Evolutionary conservation across 2,888 invertebrate species (phyloP).

Genomic region (Tetranychus piercei): DNA sequence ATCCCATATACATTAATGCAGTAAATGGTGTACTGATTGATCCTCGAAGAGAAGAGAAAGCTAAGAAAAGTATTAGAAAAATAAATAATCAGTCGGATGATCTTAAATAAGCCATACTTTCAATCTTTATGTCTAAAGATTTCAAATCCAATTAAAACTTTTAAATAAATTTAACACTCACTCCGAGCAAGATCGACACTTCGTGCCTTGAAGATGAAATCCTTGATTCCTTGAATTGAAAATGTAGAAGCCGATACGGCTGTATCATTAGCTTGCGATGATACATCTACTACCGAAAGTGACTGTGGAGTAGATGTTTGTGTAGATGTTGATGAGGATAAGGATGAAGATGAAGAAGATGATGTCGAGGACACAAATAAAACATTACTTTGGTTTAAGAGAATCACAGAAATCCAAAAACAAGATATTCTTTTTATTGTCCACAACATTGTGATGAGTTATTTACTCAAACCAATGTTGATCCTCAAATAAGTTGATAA

Average conservation of each 20-base stretch:
- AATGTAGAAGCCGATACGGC: not conserved
- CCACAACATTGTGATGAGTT: not conserved
- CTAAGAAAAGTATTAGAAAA: not conserved
- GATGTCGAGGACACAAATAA: not conserved
- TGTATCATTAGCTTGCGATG: not conserved
- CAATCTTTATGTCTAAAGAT: not conserved
- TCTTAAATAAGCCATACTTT: too few relatives aligned
- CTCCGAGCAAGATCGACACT: not conserved
- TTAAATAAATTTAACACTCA: not conserved
- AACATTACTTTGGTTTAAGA: not conserved
- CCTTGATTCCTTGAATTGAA: not conserved
- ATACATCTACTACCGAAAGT: not conserved
- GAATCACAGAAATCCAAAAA: not conserved
- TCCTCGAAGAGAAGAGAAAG: slow-evolving; percentile 19
- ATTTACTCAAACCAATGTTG: not conserved
- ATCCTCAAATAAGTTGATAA: not conserved
- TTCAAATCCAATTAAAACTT: not conserved
- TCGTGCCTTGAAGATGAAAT: not conserved
- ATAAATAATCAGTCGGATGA: not conserved
- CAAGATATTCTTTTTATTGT: not conserved
- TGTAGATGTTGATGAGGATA: not conserved
- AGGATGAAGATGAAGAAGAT: not conserved
- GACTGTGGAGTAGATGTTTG: not conserved
- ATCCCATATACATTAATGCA: slow-evolving; percentile 20
- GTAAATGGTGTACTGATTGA: slow-evolving; percentile 19